Percentiles rank a stretch among this genome's conserved stretches.
phyloP scores from a whole-genome alignment of 2,113 vertebrate species.

The Rhabdomys dilectus region DNA sequence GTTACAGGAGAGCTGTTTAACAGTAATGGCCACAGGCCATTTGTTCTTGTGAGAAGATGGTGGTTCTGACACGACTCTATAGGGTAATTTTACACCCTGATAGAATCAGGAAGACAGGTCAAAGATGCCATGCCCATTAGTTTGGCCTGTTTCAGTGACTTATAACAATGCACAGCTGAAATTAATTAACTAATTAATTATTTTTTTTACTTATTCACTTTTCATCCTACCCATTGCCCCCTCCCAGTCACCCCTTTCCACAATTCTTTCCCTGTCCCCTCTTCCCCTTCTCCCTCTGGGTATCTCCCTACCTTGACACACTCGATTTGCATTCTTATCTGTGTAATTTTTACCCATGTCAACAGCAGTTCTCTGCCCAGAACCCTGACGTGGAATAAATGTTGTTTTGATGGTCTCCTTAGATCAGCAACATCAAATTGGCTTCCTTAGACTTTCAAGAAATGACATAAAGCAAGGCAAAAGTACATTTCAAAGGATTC shows the following conservation, averaged over 20 bases:
- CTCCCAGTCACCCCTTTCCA: too few relatives aligned
- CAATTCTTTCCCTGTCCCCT: too few relatives aligned
- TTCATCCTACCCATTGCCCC: too few relatives aligned
- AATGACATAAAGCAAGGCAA: neutral
- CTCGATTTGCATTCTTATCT: conserved; percentile 8
- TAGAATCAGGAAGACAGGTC: neutral
- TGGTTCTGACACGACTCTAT: neutral
- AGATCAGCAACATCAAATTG: neutral
- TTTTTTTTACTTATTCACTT: too few relatives aligned
- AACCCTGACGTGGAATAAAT: neutral
- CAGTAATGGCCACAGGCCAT: neutral
- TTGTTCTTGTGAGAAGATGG: neutral
- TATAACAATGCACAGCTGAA: neutral
- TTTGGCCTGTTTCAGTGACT: neutral
- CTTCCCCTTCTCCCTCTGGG: too few relatives aligned
- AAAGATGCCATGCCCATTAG: neutral
- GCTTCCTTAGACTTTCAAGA: conserved; percentile 3
- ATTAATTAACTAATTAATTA: too few relatives aligned
- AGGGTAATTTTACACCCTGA: neutral
- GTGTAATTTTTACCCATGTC: neutral
- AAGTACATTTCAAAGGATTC: conserved; percentile 30
- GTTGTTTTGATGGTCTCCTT: neutral
- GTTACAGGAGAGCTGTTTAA: neutral
- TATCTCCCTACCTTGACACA: too few relatives aligned
- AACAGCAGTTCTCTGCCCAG: neutral